Percentiles rank a stretch among this genome's conserved stretches.
phyloP scores from a whole-genome alignment of 2,113 vertebrate genomes.

The Poeciliopsis prolifica region DNA sequence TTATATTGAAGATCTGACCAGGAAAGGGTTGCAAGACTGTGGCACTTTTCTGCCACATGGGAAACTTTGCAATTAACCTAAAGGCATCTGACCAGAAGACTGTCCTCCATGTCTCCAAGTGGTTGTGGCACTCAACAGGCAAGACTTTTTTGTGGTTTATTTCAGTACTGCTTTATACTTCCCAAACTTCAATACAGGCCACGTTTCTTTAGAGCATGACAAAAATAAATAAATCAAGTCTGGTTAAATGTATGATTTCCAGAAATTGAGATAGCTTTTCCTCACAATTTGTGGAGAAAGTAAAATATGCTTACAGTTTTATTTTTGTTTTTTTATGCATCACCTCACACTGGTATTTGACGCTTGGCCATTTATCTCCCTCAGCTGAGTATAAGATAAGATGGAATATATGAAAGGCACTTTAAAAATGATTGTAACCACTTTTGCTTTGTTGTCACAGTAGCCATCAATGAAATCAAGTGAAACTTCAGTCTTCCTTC shows the following conservation, averaged over 20 bases:
- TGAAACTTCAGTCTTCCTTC: neutral
- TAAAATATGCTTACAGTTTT: neutral
- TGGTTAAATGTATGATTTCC: neutral
- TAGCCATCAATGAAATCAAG: neutral
- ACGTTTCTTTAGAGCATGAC: no score
- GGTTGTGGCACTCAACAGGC: no score
- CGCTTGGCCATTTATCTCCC: neutral
- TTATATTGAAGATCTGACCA: no score
- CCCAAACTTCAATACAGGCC: no score
- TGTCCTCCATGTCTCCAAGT: no score
- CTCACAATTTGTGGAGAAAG: neutral
- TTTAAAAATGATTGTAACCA: neutral
- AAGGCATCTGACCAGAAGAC: no score
- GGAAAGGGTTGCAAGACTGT: no score
- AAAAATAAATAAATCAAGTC: no score
- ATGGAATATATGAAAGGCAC: neutral
- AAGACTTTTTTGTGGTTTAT: no score
- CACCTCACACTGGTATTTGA: neutral
- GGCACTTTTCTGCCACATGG: no score
- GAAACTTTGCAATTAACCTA: no score
- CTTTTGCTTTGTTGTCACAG: neutral
- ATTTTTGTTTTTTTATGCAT: neutral
- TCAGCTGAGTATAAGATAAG: neutral
- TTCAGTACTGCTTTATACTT: no score
- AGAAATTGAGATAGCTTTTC: neutral